Conservation (phyloP, 2,888 invertebrate species). For the Pachymerium ferrugineum region DNA sequence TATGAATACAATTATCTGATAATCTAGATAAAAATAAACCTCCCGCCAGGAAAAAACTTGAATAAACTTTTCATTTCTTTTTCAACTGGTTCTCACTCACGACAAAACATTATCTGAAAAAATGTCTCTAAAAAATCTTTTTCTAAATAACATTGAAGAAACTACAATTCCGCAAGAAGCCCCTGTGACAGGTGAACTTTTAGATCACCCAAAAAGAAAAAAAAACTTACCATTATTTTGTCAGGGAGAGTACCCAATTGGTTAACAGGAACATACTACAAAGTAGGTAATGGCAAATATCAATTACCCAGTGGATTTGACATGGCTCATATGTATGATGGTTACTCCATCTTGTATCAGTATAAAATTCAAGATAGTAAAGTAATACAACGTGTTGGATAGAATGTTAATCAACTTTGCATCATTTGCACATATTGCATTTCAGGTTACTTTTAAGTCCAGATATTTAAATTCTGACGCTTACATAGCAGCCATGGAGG, state of each 20-base stretch:
- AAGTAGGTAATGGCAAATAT: neutral
- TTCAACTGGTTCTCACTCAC: too few relatives aligned
- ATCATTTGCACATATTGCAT: neutral
- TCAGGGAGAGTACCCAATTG: conserved; percentile 1
- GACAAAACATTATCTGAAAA: too few relatives aligned
- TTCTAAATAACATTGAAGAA: neutral
- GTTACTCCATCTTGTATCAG: neutral
- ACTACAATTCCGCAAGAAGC: neutral
- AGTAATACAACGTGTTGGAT: neutral
- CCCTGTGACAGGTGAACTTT: neutral
- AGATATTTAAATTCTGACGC: conserved; percentile 49
- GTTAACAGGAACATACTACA: neutral
- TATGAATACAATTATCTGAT: too few relatives aligned
- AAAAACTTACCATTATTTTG: too few relatives aligned
- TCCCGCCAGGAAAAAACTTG: neutral
- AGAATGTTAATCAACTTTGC: neutral
- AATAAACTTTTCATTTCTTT: neutral
- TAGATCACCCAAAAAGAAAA: neutral
- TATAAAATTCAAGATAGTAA: neutral
- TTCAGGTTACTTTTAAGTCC: conserved; percentile 42
- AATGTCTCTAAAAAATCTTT: neutral
- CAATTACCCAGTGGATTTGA: neutral
- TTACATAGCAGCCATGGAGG: conserved; percentile 48
- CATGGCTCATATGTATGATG: neutral
- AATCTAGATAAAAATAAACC: neutral